Evolutionary conservation across 2,888 invertebrate species (phyloP), one percentile per base, ranked within the genome.

Genomic region (Copidosoma aretas): DNA sequence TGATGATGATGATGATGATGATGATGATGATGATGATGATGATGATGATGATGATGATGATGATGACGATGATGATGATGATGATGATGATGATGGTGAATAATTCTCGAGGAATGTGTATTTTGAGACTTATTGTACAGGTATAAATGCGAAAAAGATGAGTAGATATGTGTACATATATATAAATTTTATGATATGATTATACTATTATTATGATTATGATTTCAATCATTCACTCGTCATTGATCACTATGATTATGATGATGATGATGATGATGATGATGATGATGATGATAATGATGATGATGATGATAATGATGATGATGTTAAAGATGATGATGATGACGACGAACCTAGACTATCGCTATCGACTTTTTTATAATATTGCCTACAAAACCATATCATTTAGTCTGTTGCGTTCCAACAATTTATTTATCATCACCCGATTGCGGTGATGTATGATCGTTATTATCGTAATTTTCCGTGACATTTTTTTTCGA

Each of bases 71-170:
- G n/a, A n/a, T n/a, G n/a, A n/a, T n/a, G n/a, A n/a, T n/a, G n/a
- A n/a, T n/a, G n/a, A n/a, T n/a, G n/a, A n/a, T n/a, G n/a, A n/a
- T n/a, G n/a, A n/a, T n/a, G n/a, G n/a, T 46, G 58, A 67, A 59
- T 65, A 65, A 67, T 59, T 65, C 63, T 65, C 43, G 68, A 67
- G 61, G 56, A 71, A 67, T 64, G 64, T 61, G 66, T 71, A 71
- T 69, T 71, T 67, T 71, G 61, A 67, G 64, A 71, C 63, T 65
- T 69, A 64, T 57, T 71, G 71, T 71, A 71, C 66, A 71, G 69
- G 56, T 63, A 54, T 67, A 67, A 69, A 46, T 68, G 59, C 65
- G 62, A 62, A 51, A 32, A 68, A 46, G 63, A 68, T 8, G 64
- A 65, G 56, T 65, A 71, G 68, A 68, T 68, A 67, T 60, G 64